Evolutionary conservation across 2,797 vertebrate species (phyloP), one percentile per base, ranked within the genome.

Genomic region (Hylomyscus alleni): DNA sequence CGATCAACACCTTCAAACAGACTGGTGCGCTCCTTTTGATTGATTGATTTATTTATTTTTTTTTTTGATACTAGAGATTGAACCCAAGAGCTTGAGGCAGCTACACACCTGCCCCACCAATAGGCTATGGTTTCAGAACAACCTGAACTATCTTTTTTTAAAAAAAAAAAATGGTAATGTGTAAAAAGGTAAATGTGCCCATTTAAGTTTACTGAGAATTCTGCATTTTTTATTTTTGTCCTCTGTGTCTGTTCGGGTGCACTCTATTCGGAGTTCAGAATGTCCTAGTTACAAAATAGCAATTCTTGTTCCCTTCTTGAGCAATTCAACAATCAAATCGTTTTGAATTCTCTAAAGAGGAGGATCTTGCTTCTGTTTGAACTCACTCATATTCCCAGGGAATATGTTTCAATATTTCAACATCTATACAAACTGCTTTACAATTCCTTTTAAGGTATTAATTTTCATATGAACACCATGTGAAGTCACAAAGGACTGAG

Each of bases 331-430:
- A 96, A 95, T 89, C 96, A 97, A 95, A 97, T 95, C 92, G 93
- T 93, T 89, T 67, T 91, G 86, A 97, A 96, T 96, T 96, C 93
- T 97, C 95, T 94, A 50, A 97, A 97, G 97, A 94, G 95, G 47
- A 96, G 69, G 76, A 97, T 95, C 95, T 97, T 84, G 90, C 86
- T 97, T 97, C 97, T 97, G 93, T 96, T 96, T 97, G 95, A 97
- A 96, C 96, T 96, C 76, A 24, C 93, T 96, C 82, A 72, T 69
- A 95, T 97, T 97, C 95, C 95, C 85, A 95, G 95, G 97, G 94
- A 95, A 96, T 95, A 96, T 89, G 89, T 92, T 97, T 97, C 92
- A 96, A 90, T 97, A 94, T 97, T 95, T 95, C 62, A 2, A 96
- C 97, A 93, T 96, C 90, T 84, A 90, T 84, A 96, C 94, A 97